Percentiles rank a stretch among this genome's conserved stretches.
phyloP scores from a whole-genome alignment of 2,888 invertebrate species.

The Barypeithes pellucidus region DNA sequence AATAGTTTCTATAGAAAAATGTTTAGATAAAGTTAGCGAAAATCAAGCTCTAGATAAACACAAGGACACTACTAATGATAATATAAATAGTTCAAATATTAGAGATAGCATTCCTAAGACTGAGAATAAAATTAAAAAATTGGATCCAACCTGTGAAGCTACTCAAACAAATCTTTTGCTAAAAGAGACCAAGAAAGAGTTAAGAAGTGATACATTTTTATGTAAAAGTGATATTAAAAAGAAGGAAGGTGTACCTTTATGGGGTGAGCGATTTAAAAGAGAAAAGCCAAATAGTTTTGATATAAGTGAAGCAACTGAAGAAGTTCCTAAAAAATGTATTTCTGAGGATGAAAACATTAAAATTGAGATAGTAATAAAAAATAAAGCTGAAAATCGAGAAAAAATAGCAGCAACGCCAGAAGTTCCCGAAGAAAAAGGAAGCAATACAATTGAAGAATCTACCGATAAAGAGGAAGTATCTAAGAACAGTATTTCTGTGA shows the following conservation, averaged over 20 bases:
- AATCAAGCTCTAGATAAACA: neutral
- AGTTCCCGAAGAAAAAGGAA: neutral
- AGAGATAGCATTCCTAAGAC: conserved; percentile 23
- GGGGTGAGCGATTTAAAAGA: conserved; percentile 19
- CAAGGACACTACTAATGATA: neutral
- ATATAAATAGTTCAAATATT: neutral
- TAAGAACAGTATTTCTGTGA: conserved; percentile 7
- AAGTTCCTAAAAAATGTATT: conserved; percentile 24
- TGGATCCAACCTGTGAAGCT: neutral
- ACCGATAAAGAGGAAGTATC: conserved; percentile 36
- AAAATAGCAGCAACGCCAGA: neutral
- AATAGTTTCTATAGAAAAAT: conserved; percentile 45
- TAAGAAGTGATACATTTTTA: conserved; percentile 45
- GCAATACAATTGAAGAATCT: neutral
- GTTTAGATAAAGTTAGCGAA: neutral
- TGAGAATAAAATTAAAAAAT: neutral
- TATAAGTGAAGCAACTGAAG: conserved; percentile 14
- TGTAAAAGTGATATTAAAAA: conserved; percentile 37
- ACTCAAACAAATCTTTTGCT: conserved; percentile 11
- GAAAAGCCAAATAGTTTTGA: neutral
- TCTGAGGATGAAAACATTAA: conserved; percentile 18
- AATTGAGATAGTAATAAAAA: neutral
- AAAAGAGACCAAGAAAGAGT: conserved; percentile 30
- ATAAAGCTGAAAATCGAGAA: neutral
- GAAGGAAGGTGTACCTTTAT: conserved; percentile 9